Percentiles rank a stretch among this genome's conserved stretches.
phyloP scores from a whole-genome alignment of 2,888 invertebrate genomes.

The Anthophora plumipes region DNA sequence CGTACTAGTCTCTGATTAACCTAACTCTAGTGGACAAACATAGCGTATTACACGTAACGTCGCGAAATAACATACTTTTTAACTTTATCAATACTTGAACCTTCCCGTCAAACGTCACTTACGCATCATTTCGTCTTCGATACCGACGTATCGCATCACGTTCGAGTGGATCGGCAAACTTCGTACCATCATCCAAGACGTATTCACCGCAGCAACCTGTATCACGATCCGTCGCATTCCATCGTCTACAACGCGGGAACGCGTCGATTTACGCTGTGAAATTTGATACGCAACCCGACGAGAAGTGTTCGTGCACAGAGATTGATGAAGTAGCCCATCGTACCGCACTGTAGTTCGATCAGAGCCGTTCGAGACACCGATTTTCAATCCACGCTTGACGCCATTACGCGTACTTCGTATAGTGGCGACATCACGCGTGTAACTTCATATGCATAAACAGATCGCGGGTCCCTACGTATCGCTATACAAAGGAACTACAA shows the following conservation, averaged over 20 bases:
- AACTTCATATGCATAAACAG: conserved; percentile 44
- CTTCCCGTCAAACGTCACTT: neutral
- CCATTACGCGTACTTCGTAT: conserved; percentile 12
- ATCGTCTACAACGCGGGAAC: conserved; percentile 3
- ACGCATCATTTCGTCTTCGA: conserved; percentile 13
- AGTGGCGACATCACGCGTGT: conserved; percentile 12
- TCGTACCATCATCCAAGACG: conserved; percentile 6
- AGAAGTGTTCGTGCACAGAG: neutral
- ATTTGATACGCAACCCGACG: conserved; percentile 6
- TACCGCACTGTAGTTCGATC: conserved; percentile 24
- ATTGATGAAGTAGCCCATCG: conserved; percentile 29
- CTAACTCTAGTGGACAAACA: neutral
- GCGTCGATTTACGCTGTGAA: conserved; percentile 23
- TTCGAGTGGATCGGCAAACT: conserved; percentile 25
- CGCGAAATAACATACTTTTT: neutral
- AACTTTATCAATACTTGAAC: neutral
- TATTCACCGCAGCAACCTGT: conserved; percentile 10
- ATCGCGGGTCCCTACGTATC: conserved; percentile 35
- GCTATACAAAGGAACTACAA: conserved; percentile 41
- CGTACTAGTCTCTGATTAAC: no score
- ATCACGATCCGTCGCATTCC: conserved; percentile 15
- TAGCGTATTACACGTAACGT: neutral
- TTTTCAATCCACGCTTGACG: conserved; percentile 21
- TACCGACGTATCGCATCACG: neutral
- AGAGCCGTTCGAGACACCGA: neutral